These are phyloP conservation scores for Thumatha senex DNA, from an alignment of 2,888 invertebrate species.

Conservation along the genomic window DNA sequence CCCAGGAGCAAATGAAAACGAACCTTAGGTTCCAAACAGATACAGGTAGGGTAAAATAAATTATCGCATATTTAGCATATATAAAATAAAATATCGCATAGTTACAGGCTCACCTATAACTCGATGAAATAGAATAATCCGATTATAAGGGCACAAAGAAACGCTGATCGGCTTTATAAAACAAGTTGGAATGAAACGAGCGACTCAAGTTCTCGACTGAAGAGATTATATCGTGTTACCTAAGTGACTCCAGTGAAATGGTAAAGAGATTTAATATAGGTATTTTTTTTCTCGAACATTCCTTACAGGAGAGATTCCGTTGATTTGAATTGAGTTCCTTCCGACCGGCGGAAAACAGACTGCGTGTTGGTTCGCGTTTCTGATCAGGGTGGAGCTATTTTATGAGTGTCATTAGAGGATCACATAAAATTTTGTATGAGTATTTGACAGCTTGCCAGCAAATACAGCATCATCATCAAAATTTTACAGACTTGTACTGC, in stretches of 20 bases:
- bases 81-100: conserved; percentile 36
- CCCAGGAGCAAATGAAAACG: too few relatives aligned
- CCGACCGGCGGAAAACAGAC: not conserved
- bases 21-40: too few relatives aligned
- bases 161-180: conserved; percentile 52
- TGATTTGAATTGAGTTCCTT: not conserved
- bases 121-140: conserved; percentile 56
- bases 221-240: conserved; percentile 22
- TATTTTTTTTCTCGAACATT: not conserved
- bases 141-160: conserved; percentile 57
- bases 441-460: too few relatives aligned
- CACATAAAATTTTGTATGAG: too few relatives aligned
- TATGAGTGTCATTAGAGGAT: too few relatives aligned
- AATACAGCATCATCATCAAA: too few relatives aligned
- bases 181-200: conserved; percentile 39
- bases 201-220: conserved; percentile 24
- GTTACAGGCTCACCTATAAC: conserved; percentile 47
- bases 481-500: too few relatives aligned
- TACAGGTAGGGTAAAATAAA: too few relatives aligned
- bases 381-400: too few relatives aligned
- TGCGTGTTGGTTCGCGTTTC: too few relatives aligned
- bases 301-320: not conserved
- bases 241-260: not conserved
- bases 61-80: too few relatives aligned
- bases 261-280: not conserved